These are phyloP conservation scores for Mellilla xanthometata DNA, from an alignment of 2,888 invertebrate species.

Conservation along the genomic window DNA sequence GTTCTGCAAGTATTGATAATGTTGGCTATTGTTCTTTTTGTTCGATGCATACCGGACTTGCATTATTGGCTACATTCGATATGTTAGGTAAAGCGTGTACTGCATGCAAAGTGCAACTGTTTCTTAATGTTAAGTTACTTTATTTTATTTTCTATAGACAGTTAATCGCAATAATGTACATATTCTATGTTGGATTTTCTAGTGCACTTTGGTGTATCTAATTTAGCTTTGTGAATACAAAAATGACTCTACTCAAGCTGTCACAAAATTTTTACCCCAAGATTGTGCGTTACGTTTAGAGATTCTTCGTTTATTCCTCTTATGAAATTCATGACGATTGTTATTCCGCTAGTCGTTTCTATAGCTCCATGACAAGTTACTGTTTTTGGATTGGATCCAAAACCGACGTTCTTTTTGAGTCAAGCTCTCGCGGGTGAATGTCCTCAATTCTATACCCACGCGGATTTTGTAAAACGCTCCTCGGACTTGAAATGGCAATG, in stretches of 20 bases:
- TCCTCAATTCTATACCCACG: conserved; percentile 59
- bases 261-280: not conserved
- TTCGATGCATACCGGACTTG: conserved; percentile 15
- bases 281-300: not conserved
- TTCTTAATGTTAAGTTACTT: conserved; percentile 10
- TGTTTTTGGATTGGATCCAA: conserved; percentile 68
- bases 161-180: conserved; percentile 24
- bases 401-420: conserved; percentile 48
- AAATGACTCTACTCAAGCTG: not conserved
- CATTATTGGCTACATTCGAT: conserved; percentile 14
- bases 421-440: conserved; percentile 66
- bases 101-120: not conserved
- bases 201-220: conserved; percentile 17
- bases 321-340: conserved; percentile 9
- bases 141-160: conserved; percentile 17
- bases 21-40: conserved; percentile 26
- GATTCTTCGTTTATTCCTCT: conserved; percentile 15
- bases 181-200: conserved; percentile 28
- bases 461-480: conserved; percentile 43
- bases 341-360: conserved; percentile 19
- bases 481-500: conserved; percentile 42
- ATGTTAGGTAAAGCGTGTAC: conserved; percentile 3
- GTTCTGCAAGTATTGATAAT: conserved; percentile 32
- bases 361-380: conserved; percentile 39
- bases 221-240: conserved; percentile 16